Percentiles rank a stretch among this genome's conserved stretches.
phyloP scores from a whole-genome alignment of 2,797 vertebrate species.

The Alosa sapidissima region DNA sequence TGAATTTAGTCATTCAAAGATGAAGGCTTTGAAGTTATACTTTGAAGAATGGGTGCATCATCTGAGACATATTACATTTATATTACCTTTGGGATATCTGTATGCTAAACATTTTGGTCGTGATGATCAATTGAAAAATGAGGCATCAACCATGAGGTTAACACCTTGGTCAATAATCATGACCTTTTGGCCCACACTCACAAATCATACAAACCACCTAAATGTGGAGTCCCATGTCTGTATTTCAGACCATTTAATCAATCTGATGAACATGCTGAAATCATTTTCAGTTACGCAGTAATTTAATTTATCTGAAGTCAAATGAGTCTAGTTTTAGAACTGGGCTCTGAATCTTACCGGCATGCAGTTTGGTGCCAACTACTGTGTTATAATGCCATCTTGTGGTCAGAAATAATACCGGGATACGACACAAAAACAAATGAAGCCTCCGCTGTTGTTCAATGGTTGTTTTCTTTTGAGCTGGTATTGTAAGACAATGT shows the following conservation, averaged over 20 bases:
- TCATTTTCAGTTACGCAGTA: neutral
- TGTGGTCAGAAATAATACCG: neutral
- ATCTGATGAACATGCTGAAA: neutral
- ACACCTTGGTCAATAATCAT: neutral
- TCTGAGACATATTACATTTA: conserved; percentile 1
- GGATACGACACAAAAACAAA: neutral
- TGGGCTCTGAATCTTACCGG: neutral
- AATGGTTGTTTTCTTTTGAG: neutral
- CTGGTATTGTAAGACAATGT: neutral
- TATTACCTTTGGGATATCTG: neutral
- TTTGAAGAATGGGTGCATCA: neutral
- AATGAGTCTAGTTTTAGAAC: neutral
- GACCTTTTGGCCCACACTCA: neutral
- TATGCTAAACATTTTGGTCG: neutral
- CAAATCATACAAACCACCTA: neutral
- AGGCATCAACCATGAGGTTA: conserved; percentile 2
- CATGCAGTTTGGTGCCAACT: neutral
- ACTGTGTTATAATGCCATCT: neutral
- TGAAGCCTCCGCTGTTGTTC: neutral
- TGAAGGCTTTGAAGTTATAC: neutral
- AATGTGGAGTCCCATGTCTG: neutral
- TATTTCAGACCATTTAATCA: neutral
- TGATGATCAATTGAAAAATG: conserved; percentile 14
- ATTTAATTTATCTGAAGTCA: neutral
- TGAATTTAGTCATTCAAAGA: neutral